Evolutionary conservation across 2,113 vertebrate species (phyloP).

Genomic region (Otis tarda): DNA sequence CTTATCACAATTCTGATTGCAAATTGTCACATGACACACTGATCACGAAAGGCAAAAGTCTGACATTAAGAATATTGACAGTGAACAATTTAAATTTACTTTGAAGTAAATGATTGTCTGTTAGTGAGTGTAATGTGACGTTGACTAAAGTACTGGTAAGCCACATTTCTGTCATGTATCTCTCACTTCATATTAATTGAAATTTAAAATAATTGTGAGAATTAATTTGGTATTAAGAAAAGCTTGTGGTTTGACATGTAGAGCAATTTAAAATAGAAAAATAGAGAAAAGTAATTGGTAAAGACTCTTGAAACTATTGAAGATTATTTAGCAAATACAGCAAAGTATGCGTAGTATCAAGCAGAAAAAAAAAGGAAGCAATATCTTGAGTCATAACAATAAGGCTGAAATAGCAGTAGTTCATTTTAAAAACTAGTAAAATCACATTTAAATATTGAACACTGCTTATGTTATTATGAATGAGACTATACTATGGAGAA

Average conservation of each 20-base stretch:
- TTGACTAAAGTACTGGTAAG: neutral
- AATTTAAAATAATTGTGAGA: neutral
- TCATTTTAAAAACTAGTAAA: neutral
- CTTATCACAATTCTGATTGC: conserved; percentile 1
- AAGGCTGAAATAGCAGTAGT: neutral
- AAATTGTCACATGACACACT: neutral
- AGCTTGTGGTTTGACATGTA: neutral
- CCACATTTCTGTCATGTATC: neutral
- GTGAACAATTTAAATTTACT: neutral
- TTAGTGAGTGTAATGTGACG: neutral
- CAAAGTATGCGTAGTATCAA: neutral
- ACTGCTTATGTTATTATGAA: neutral
- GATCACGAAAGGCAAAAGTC: neutral
- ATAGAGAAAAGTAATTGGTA: neutral
- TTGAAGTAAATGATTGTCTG: neutral
- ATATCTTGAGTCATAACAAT: neutral
- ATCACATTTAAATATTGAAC: neutral
- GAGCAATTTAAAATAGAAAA: conserved; percentile 21
- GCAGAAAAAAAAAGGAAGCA: neutral
- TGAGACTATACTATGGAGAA: neutral
- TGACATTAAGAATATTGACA: neutral
- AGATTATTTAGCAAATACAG: neutral
- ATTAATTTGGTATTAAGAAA: neutral
- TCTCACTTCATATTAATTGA: neutral
- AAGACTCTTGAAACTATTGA: conserved; percentile 18